A percentile compares a stretch with the other conserved stretches of the same genome.
Evolutionary conservation across 2,113 vertebrate genomes (phyloP).

Genomic region (Gallinago paraguaiae): DNA sequence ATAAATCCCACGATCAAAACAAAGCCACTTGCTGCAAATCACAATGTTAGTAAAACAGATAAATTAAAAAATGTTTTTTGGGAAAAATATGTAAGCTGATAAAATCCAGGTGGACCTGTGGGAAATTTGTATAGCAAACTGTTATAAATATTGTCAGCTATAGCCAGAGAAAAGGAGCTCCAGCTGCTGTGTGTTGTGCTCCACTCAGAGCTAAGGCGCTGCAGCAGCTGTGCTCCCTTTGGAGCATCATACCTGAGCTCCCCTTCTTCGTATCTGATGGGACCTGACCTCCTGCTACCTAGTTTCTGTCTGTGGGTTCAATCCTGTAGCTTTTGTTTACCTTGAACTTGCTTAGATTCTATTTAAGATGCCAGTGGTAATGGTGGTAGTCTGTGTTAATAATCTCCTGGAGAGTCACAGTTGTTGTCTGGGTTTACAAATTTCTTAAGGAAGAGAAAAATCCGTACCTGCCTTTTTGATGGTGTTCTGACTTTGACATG

Average conservation of each 20-base stretch:
- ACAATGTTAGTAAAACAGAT: background rate
- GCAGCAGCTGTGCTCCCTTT: background rate
- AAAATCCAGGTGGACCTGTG: background rate
- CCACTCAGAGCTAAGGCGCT: background rate
- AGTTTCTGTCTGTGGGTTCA: background rate
- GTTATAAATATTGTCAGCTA: background rate
- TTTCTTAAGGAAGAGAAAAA: background rate
- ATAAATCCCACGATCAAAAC: slow-evolving; percentile 33
- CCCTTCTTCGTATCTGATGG: background rate
- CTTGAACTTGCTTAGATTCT: background rate
- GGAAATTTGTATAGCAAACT: background rate
- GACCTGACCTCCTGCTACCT: background rate
- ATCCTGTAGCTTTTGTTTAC: background rate
- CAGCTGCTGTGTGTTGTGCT: background rate
- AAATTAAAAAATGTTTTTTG: background rate
- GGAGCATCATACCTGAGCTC: background rate
- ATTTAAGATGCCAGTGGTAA: background rate
- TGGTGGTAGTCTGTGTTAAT: background rate
- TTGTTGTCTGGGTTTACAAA: background rate
- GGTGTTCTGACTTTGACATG: background rate
- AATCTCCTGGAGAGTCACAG: background rate
- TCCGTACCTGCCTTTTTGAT: background rate
- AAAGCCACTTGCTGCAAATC: slow-evolving; percentile 28
- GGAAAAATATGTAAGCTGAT: background rate
- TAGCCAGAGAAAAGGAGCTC: background rate